Conservation (phyloP, 2,113 vertebrate genomes). For the Gobius niger region DNA sequence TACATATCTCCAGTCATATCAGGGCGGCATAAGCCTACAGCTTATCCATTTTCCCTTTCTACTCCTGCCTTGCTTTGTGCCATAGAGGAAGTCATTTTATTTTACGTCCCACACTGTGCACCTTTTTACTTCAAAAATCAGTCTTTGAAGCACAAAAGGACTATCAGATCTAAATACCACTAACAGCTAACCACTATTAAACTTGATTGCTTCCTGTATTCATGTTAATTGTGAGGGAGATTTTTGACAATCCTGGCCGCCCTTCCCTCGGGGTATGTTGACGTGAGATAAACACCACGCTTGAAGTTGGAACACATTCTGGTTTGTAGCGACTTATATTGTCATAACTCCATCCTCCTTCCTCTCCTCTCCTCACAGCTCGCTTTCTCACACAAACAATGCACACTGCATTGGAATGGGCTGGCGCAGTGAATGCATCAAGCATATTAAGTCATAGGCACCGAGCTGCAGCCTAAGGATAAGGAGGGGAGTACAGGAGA, state of each 20-base stretch:
- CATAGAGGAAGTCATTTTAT: neutral
- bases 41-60: neutral
- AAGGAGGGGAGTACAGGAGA: conserved; percentile 14
- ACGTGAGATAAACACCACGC: neutral
- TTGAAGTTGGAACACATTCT: conserved; percentile 14
- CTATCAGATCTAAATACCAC: neutral
- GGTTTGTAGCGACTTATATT: conserved; percentile 44
- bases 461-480: conserved; percentile 16
- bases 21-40: neutral
- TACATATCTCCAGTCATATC: neutral
- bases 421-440: conserved; percentile 64
- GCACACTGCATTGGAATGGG: conserved; percentile 43
- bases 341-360: conserved; percentile 42
- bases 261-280: neutral
- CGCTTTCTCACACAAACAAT: conserved; percentile 30
- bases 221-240: neutral
- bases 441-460: conserved; percentile 67
- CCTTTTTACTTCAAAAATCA: neutral
- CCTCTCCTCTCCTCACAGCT: conserved; percentile 7
- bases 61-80: neutral
- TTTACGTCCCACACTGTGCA: neutral
- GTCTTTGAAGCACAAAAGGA: conserved; percentile 1
- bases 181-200: neutral
- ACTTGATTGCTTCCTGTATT: neutral
- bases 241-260: neutral